Evolutionary conservation across 2,888 invertebrate genomes (phyloP), one percentile per base, ranked within the genome.

Genomic region (Stegophylla sp.): DNA sequence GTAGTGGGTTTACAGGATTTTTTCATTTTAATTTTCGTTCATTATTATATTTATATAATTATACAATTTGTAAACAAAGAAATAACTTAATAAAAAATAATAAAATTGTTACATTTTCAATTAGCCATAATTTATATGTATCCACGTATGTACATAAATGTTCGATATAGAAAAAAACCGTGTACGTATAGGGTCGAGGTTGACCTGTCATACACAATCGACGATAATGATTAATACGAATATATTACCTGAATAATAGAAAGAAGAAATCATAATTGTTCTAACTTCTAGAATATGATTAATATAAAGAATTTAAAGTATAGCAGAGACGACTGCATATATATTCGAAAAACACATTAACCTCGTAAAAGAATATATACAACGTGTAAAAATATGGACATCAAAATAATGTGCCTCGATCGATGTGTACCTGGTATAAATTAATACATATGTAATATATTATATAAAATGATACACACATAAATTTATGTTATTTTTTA

Each of bases 401-500:
- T 53, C 5, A n/a, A 17, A 51, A 51, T n/a, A n/a, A 53, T 10
- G 9, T 20, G 53, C 53, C 9, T 53, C 20, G 7, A n/a, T 9
- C 4, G 20, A 53, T 20, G 2, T 17, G 9, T n/a, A 53, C 10
- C 34, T 5, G 53, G 53, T 20, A 53, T 7, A 20, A n/a, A 53
- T 53, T 53, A 53, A n/a, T 53, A 53, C 17, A 17, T 51, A 2
- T 20, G 20, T n/a, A n/a, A n/a, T n/a, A n/a, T n/a, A n/a, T n/a
- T n/a, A 53, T 10, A 9, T 4, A 5, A 34, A 4, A 53, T 17
- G 20, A 34, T 4, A 53, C 53, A n/a, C 20, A 53, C n/a, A 53
- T 53, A 53, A 53, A 53, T 53, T 5, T 53, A 20, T 20, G 20
- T n/a, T 53, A 28, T 51, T 69, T 51, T 69, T 51, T 51, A n/a